Conservation (phyloP, 2,113 vertebrate species). For the Melierax canorus region DNA sequence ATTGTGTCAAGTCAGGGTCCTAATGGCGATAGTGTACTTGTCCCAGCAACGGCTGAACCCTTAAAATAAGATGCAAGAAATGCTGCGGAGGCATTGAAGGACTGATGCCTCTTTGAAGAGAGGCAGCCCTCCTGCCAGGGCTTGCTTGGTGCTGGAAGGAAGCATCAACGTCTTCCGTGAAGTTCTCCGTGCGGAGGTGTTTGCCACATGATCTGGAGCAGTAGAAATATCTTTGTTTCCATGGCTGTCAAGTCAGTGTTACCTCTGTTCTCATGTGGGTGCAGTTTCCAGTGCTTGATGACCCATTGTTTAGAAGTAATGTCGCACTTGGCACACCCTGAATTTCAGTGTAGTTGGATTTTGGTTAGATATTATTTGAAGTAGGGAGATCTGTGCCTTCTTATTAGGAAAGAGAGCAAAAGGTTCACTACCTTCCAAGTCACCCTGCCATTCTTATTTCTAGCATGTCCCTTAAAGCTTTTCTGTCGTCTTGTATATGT, state of each 20-base stretch:
- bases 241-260: background rate
- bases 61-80: background rate
- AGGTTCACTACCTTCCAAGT: background rate
- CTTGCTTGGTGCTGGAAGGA: background rate
- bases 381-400: background rate
- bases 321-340: rapidly evolving
- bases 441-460: background rate
- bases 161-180: background rate
- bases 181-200: rapidly evolving
- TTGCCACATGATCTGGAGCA: background rate
- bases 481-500: background rate
- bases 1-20: background rate
- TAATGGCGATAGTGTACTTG: rapidly evolving
- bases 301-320: background rate
- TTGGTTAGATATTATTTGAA: background rate
- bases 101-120: background rate
- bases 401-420: background rate
- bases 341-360: background rate
- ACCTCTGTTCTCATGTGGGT: rapidly evolving
- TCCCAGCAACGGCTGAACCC: background rate
- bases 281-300: background rate
- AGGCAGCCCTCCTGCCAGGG: background rate
- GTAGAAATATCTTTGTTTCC: rapidly evolving
- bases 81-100: background rate
- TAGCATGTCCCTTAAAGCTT: background rate